Percentiles rank a stretch among this genome's conserved stretches.
phyloP scores from a whole-genome alignment of 2,888 invertebrate genomes.

The Hydropsyche betteni region DNA sequence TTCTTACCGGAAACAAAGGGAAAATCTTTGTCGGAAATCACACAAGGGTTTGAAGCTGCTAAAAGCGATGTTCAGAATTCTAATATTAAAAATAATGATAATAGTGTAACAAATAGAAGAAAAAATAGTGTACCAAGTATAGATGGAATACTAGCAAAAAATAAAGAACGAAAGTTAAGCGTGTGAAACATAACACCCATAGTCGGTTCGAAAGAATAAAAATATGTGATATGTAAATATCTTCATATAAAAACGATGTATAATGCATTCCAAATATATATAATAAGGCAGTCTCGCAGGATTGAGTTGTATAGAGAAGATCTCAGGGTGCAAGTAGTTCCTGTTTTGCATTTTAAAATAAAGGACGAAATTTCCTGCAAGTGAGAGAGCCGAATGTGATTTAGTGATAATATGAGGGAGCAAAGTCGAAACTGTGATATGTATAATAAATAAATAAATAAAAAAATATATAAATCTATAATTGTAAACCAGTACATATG shows the following conservation, averaged over 20 bases:
- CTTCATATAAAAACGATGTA: neutral
- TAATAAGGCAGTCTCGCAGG: neutral
- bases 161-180: conserved; percentile 29
- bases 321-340: neutral
- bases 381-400: too few relatives aligned
- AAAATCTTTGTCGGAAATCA: conserved; percentile 73
- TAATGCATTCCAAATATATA: conserved; percentile 7
- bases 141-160: neutral
- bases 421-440: too few relatives aligned
- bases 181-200: conserved; percentile 11
- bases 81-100: neutral
- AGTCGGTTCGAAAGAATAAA: neutral
- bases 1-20: conserved; percentile 77
- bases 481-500: too few relatives aligned
- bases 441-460: too few relatives aligned
- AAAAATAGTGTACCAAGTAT: conserved; percentile 19
- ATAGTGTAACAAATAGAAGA: neutral
- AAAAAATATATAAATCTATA: too few relatives aligned
- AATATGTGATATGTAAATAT: conserved; percentile 17
- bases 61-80: neutral
- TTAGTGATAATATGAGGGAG: too few relatives aligned
- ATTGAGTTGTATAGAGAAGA: neutral
- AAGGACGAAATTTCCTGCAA: too few relatives aligned
- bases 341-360: too few relatives aligned
- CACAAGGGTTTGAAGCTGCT: conserved; percentile 66